Conservation (phyloP, 2,113 vertebrate species). For the Oryzias javanicus region DNA sequence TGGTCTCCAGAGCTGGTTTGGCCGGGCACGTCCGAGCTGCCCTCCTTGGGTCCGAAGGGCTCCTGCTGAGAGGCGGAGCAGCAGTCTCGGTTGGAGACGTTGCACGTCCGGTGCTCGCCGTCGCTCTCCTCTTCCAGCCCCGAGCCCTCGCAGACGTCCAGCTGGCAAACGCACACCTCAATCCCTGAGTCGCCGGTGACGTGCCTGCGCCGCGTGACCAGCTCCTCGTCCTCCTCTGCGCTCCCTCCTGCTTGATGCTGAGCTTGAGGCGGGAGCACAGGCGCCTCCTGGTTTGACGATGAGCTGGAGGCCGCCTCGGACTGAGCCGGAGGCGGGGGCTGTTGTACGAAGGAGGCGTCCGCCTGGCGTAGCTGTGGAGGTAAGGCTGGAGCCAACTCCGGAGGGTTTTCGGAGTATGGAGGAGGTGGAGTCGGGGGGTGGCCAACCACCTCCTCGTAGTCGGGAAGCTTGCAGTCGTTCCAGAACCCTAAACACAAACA, state of each 20-base stretch:
- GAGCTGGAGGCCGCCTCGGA: background rate
- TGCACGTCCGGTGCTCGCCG: conserved; percentile 64
- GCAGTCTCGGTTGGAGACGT: conserved; percentile 58
- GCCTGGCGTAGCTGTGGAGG: conserved; percentile 39
- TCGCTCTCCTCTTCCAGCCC: conserved; percentile 72
- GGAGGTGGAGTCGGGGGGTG: conserved; percentile 83
- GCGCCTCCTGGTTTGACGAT: conserved; percentile 21
- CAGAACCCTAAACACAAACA: conserved; percentile 74
- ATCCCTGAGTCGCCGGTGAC: conserved; percentile 84
- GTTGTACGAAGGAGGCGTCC: conserved; percentile 32
- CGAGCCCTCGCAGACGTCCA: conserved; percentile 72
- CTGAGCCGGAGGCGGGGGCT: conserved; percentile 24
- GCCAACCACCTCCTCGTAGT: conserved; percentile 82
- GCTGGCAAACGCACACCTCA: conserved; percentile 80
- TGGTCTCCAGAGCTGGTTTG: conserved; percentile 66
- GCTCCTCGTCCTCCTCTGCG: conserved; percentile 69
- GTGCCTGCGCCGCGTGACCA: conserved; percentile 75
- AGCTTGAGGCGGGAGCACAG: conserved; percentile 6
- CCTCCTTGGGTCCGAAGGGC: conserved; percentile 63
- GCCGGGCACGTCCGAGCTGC: conserved; percentile 42
- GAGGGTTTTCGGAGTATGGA: conserved; percentile 78
- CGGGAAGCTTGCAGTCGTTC: conserved; percentile 83
- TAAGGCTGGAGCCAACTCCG: conserved; percentile 40
- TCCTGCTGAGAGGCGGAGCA: conserved; percentile 61
- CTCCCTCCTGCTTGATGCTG: conserved; percentile 44